Base-by-base conservation (phyloP, 1,140 invertebrate genomes). In the Drosophila sp. region DNA sequence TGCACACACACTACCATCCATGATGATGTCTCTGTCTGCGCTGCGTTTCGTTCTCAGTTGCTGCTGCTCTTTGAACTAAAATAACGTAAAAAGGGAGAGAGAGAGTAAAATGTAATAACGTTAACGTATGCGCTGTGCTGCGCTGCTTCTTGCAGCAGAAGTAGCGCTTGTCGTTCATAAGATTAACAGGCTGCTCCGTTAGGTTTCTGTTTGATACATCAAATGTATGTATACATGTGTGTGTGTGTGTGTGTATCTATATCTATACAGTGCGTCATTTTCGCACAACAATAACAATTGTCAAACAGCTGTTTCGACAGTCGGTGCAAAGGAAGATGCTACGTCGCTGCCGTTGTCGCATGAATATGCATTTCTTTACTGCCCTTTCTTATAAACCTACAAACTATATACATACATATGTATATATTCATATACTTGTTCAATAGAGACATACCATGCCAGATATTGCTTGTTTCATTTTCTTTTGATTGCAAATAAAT, bases 231-330 rank as follows among this genome's bases (percentile, higher is more conserved):
- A 16, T 34, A 11, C 0, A 34, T 46, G 13, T 50, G 21, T 51
- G 7, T 29, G 4, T 29, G 18, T 41, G n/a, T 43, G 7, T 45
- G 6, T 57, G 11, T 48, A 38, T 38, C 11, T 9, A 18, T 36
- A 13, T 45, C 16, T n/a, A 21, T 50, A 16, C 16, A 46, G 43
- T 67, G 64, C 54, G 64, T 65, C 53, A 58, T 58, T 38, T 41
- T 53, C 50, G 29, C 50, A 36, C 36, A 40, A 40, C 14, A 36
- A 80, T 32, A 73, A 43, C 40, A 56, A 66, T 40, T 65, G 63
- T 36, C 45, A 69, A 71, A 81, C 50, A 76, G 63, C 63, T 66
- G 63, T 66, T 66, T 58, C n/a, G 53, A n/a, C 41, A 29, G 13
- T 29, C 40, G 14, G 4, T 36, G 56, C 29, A 21, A 46, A 67